Base-by-base conservation (phyloP, 2,797 vertebrate genomes). In the Lepidocolaptes lacrymiger region DNA sequence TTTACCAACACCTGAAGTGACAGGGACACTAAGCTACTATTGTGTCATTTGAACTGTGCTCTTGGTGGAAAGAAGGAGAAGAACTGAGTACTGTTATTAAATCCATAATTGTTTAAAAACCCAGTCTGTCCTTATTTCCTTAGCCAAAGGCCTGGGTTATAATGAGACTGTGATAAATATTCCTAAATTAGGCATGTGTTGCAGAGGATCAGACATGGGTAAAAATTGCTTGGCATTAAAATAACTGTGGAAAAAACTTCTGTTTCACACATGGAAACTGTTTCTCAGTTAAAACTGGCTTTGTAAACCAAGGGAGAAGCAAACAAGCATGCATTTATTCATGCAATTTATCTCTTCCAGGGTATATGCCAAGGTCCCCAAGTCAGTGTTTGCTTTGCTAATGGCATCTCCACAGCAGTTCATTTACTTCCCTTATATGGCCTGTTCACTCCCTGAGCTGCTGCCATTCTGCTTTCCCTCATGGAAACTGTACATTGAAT, bases 401-500 rank as follows among this genome's bases (percentile, higher is more conserved):
- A 96, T 93, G 76, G 62, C 89, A 88, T 79, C 89, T 88, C 82
- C 78, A 92, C 79, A 84, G 82, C 95, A 92, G 89, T 91, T 85
- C 91, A 66, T 92, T 84, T 88, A 73, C 68, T 95, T 92, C 73
- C 92, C 93, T 96, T 97, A 91, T 93, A 96, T 91, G 89, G 94
- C 88, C 87, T 96, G 90, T 91, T 92, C 76, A 58, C 55, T 81
- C 87, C 43, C 69, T 84, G 87, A 94, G 91, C 79, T 90, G 85
- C 87, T 95, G 91, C 91, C 82, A 84, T 92, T 80, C 92, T 75
- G 43, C 85, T 46, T 92, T 94, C 87, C 55, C 79, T 93, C 69
- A 52, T 44, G 41, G 73, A 93, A 83, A 91, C 73, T 63, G 36
- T 44, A 66, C 21, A 1, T 63, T 62, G 66, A 73, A 89, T 86